Evolutionary conservation across 2,888 invertebrate species (phyloP).

Genomic region (Clostera curtula): DNA sequence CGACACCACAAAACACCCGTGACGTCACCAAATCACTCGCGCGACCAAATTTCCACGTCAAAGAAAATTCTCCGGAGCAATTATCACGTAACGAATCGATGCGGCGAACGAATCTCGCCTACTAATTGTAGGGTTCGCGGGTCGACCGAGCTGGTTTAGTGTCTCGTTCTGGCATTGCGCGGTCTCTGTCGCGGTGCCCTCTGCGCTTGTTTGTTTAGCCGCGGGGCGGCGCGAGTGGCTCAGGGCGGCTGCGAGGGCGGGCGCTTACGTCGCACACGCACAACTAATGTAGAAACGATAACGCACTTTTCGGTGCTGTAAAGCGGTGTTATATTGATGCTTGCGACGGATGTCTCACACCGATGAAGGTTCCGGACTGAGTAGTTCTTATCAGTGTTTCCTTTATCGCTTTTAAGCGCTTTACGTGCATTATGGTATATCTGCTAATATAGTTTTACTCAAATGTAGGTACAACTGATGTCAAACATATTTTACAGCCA

Average conservation of each 20-base stretch:
- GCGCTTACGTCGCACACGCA: conserved; percentile 45
- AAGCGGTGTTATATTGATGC: no score
- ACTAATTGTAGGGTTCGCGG: conserved; percentile 71
- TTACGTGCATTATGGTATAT: no score
- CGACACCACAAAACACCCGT: conserved; percentile 21
- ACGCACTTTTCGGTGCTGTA: conserved; percentile 32
- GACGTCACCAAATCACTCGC: conserved; percentile 25
- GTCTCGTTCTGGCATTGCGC: conserved; percentile 41
- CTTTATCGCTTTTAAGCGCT: no score
- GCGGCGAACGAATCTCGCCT: conserved; percentile 71
- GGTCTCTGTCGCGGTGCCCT: conserved; percentile 29
- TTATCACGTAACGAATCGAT: conserved; percentile 73
- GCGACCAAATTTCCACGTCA: conserved; percentile 49
- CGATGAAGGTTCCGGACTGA: no score
- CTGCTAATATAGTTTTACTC: no score
- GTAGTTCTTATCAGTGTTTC: no score
- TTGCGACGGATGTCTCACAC: no score
- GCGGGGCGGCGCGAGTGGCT: conserved; percentile 51
- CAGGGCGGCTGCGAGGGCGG: conserved; percentile 64
- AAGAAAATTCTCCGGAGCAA: conserved; percentile 60
- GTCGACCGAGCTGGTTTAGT: conserved; percentile 35
- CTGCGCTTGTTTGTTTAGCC: conserved; percentile 42
- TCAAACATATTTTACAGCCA: no score
- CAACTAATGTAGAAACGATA: conserved; percentile 43
- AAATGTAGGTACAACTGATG: no score